Evolutionary conservation across 2,113 vertebrate genomes (phyloP).

Genomic region (Athene noctua): DNA sequence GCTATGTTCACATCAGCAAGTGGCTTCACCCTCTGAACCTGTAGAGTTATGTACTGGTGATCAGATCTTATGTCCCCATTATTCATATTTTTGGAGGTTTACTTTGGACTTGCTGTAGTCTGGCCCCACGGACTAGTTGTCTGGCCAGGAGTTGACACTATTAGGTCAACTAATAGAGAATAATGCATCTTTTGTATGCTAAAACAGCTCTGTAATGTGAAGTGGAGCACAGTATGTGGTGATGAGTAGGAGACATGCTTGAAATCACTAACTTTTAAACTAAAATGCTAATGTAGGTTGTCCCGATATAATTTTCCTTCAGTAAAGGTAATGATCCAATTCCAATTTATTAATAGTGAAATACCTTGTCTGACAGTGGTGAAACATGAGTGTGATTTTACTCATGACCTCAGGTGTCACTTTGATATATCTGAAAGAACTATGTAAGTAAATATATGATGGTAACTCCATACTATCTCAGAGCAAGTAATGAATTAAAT

Average conservation of each 20-base stretch:
- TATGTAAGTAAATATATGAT: not conserved
- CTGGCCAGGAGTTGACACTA: not conserved
- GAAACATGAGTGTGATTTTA: not conserved
- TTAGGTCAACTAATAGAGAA: not conserved
- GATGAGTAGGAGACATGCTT: not conserved
- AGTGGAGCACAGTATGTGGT: not conserved
- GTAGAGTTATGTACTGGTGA: not conserved
- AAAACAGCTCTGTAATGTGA: not conserved
- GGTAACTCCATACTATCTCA: not conserved
- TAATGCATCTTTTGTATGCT: not conserved
- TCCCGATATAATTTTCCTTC: not conserved
- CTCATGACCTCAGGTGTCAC: not conserved
- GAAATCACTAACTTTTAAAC: not conserved
- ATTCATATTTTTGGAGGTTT: not conserved
- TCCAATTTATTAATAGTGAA: not conserved
- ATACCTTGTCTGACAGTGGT: not conserved
- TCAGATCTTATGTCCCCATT: not conserved
- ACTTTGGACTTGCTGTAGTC: not conserved
- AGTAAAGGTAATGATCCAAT: not conserved
- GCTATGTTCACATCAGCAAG: not conserved
- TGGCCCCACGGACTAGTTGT: not conserved
- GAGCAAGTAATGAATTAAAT: not conserved
- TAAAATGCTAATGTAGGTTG: not conserved
- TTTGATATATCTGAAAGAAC: not conserved
- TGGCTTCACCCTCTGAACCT: not conserved